These are phyloP conservation scores for Hippocampus abdominalis DNA, from an alignment of 2,113 vertebrate species.

Conservation along the genomic window DNA sequence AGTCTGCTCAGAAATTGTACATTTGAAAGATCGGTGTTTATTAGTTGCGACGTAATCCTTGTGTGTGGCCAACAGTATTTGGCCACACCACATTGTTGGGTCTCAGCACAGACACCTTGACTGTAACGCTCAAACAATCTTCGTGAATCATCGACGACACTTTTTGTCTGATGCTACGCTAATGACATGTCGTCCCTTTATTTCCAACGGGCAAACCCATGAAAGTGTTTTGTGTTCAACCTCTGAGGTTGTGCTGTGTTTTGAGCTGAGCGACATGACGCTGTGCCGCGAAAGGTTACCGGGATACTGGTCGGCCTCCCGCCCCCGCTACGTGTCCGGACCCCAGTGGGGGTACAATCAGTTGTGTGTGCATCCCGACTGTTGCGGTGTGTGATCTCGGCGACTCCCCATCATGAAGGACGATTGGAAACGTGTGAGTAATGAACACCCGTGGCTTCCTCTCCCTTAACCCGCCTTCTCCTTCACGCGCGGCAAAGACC, in stretches of 20 bases:
- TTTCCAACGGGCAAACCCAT: not conserved
- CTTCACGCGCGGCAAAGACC: slow-evolving; percentile 27
- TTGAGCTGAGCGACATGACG: not conserved
- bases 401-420: slow-evolving; percentile 51
- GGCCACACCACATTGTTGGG: too few species aligned
- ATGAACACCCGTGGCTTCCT: slow-evolving; percentile 46
- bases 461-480: slow-evolving; percentile 39
- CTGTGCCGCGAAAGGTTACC: not conserved
- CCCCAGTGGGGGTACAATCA: slow-evolving; percentile 47
- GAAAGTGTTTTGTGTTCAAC: not conserved
- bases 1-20: too few species aligned
- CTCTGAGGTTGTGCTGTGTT: not conserved
- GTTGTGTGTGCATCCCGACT: slow-evolving; percentile 33
- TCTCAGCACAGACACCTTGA: too few species aligned
- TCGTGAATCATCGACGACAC: not conserved
- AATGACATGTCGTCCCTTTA: not conserved
- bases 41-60: too few species aligned
- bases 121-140: not conserved
- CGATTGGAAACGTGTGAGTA: slow-evolving; percentile 64
- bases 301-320: slow-evolving; percentile 19
- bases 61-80: too few species aligned
- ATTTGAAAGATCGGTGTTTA: too few species aligned
- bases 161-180: not conserved
- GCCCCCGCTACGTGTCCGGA: slow-evolving; percentile 10
- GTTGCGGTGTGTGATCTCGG: slow-evolving; percentile 54